phyloP scores from a whole-genome alignment of 2,113 vertebrate species.

The Mystacornis crossleyi region DNA sequence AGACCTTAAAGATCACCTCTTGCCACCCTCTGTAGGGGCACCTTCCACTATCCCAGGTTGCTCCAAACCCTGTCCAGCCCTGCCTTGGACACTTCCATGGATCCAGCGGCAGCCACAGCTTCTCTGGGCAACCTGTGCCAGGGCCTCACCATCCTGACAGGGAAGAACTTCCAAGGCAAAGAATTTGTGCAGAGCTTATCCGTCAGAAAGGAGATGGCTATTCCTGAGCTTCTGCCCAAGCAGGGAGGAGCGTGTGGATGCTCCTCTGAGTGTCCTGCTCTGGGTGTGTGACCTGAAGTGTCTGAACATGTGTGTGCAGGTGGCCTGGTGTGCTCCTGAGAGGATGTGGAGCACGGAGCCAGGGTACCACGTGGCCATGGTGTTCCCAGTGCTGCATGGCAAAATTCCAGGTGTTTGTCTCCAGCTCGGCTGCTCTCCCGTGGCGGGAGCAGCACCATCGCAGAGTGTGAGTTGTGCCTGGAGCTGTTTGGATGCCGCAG shows the following conservation, averaged over 20 bases:
- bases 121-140: accelerated
- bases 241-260: neutral
- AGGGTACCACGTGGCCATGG: neutral
- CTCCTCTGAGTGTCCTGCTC: neutral
- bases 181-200: neutral
- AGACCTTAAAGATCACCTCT: neutral
- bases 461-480: neutral
- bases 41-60: accelerated
- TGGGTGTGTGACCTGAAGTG: neutral
- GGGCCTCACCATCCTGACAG: neutral
- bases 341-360: neutral
- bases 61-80: accelerated
- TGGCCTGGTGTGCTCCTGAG: neutral
- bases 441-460: neutral
- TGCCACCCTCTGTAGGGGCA: neutral
- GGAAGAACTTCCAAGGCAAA: neutral
- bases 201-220: neutral
- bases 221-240: neutral
- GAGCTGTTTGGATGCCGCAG: neutral
- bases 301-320: neutral
- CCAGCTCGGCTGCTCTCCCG: neutral
- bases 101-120: neutral
- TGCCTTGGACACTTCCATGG: neutral
- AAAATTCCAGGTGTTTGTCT: neutral
- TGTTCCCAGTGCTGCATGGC: neutral